These are phyloP conservation scores for Lacanobia wlatinum DNA, from an alignment of 2,888 invertebrate genomes.

Conservation along the genomic window DNA sequence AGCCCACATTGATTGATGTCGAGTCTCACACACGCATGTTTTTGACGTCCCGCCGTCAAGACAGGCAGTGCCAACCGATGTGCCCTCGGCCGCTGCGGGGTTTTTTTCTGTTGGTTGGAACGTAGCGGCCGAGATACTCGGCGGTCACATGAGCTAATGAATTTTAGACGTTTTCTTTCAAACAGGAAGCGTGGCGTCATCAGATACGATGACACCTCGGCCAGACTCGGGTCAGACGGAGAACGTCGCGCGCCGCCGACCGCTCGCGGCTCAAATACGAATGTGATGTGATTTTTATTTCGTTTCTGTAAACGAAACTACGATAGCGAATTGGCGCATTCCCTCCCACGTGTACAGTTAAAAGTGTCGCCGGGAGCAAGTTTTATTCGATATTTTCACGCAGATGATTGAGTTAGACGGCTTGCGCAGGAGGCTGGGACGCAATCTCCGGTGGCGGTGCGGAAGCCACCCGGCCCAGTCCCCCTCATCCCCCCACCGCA, in stretches of 20 bases:
- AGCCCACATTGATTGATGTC: conserved; percentile 87
- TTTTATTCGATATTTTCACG: conserved; percentile 88
- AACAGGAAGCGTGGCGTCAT: conserved; percentile 79
- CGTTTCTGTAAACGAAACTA: conserved; percentile 71
- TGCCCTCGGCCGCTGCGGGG: conserved; percentile 68
- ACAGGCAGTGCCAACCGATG: conserved; percentile 83
- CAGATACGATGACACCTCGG: conserved; percentile 68
- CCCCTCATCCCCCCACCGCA: conserved; percentile 13
- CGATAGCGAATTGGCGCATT: conserved; percentile 71
- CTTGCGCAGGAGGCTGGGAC: conserved; percentile 86
- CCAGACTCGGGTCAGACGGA: conserved; percentile 67
- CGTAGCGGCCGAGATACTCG: conserved; percentile 68
- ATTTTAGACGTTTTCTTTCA: conserved; percentile 75
- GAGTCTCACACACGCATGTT: conserved; percentile 83
- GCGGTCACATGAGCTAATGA: conserved; percentile 80
- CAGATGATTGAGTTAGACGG: conserved; percentile 88
- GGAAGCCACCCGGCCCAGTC: conserved; percentile 70
- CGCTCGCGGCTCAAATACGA: conserved; percentile 68
- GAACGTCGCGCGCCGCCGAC: conserved; percentile 45
- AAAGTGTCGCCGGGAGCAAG: conserved; percentile 80
- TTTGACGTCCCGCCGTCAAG: conserved; percentile 85
- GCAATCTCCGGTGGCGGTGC: conserved; percentile 87
- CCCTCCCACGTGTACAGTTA: conserved; percentile 77
- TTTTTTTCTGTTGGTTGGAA: conserved; percentile 81
- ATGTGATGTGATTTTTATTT: conserved; percentile 75